Conservation (phyloP, 2,797 vertebrate species). For the Acanthiza pusilla region DNA sequence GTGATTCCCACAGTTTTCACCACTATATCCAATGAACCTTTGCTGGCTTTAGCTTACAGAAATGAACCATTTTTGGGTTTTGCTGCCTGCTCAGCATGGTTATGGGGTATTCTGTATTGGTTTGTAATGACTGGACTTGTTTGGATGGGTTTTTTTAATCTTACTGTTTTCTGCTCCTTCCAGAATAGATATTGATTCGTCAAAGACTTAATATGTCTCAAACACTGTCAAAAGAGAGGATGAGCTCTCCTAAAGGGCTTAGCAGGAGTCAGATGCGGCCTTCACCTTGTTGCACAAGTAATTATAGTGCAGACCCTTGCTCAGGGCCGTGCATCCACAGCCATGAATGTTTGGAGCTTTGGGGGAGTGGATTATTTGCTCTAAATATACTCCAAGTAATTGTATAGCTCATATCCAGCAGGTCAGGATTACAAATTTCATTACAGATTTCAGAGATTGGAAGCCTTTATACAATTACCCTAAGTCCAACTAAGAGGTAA, state of each 20-base stretch:
- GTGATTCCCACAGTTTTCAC: neutral
- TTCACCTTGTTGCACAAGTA: conserved; percentile 21
- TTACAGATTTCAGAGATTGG: conserved; percentile 76
- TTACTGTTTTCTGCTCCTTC: neutral
- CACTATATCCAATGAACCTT: accelerated
- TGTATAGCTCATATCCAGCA: conserved; percentile 79
- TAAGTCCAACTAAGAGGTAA: conserved; percentile 71
- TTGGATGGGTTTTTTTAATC: neutral
- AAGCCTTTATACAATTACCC: conserved; percentile 79
- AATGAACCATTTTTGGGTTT: neutral
- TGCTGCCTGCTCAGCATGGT: neutral
- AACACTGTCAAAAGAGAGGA: neutral
- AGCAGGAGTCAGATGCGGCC: conserved; percentile 10
- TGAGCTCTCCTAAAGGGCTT: conserved; percentile 22
- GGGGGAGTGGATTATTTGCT: conserved; percentile 76
- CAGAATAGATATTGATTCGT: neutral
- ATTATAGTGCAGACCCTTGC: conserved; percentile 58
- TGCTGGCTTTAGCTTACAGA: neutral
- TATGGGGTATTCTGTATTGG: neutral
- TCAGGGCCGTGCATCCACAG: conserved; percentile 41
- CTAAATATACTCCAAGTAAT: conserved; percentile 74
- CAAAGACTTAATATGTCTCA: neutral
- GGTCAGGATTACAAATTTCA: conserved; percentile 82
- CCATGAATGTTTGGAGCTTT: conserved; percentile 68
- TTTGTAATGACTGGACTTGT: neutral